Percentiles rank a stretch among this genome's conserved stretches.
phyloP scores from a whole-genome alignment of 2,888 invertebrate genomes.

The Agriotes lineatus region DNA sequence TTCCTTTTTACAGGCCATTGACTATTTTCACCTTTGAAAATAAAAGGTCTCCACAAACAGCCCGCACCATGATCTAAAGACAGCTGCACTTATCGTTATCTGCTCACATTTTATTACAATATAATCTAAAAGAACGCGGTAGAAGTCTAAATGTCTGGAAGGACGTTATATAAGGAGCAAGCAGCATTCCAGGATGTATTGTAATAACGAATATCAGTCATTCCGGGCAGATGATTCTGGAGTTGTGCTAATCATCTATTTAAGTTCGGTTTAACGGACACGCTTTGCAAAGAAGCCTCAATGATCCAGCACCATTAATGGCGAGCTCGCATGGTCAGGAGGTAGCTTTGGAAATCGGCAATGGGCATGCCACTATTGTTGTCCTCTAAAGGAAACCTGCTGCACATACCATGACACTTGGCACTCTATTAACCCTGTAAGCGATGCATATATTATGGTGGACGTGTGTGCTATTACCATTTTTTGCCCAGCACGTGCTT shows the following conservation, averaged over 20 bases:
- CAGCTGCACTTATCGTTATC: constrained; percentile 18
- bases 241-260: constrained; percentile 23
- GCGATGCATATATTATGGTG: constrained; percentile 4
- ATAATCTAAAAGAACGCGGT: constrained; percentile 19
- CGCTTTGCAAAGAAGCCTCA: background rate
- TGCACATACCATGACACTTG: constrained; percentile 2
- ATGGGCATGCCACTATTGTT: background rate
- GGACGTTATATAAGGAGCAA: constrained; percentile 24
- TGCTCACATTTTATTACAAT: constrained; percentile 19
- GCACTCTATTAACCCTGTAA: constrained; percentile 16
- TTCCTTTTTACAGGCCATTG: too few species aligned
- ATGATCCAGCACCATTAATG: too few species aligned
- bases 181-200: constrained; percentile 26
- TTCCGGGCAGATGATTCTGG: constrained; percentile 24
- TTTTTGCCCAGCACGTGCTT: constrained; percentile 6
- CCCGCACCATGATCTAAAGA: too few species aligned
- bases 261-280: constrained; percentile 25
- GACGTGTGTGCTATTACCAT: constrained; percentile 2
- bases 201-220: constrained; percentile 26
- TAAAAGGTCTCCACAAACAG: too few species aligned
- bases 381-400: constrained; percentile 7
- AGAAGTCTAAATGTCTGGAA: constrained; percentile 18
- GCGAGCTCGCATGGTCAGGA: too few species aligned
- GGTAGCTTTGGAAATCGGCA: background rate
- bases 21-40: too few species aligned